phyloP scores from a whole-genome alignment of 2,888 invertebrate species.

The Branchellion lobata region DNA sequence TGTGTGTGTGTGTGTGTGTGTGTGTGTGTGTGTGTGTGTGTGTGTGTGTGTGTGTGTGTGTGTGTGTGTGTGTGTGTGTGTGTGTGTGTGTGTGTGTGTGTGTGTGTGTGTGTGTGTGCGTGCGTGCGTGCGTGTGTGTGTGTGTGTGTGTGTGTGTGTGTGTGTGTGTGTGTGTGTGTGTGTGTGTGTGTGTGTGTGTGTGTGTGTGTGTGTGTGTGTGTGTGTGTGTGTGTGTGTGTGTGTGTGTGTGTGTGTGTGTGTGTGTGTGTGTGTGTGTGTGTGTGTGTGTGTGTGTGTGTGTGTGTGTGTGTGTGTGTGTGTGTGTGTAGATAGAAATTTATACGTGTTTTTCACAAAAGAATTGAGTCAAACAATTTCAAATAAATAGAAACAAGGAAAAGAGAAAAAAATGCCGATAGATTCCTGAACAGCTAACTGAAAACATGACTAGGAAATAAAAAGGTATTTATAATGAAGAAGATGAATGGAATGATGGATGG shows the following conservation, averaged over 20 bases:
- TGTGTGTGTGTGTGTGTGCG: constrained; percentile 20
- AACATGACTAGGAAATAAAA: no score
- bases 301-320: constrained; percentile 23
- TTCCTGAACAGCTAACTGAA: no score
- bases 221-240: constrained; percentile 23
- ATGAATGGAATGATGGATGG: no score
- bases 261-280: constrained; percentile 23
- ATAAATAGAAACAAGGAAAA: no score
- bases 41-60: constrained; percentile 23
- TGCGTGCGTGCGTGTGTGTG: constrained; percentile 13
- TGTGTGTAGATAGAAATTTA: background rate
- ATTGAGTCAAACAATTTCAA: no score
- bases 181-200: constrained; percentile 23
- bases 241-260: constrained; percentile 23
- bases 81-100: constrained; percentile 23
- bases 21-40: constrained; percentile 22
- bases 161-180: constrained; percentile 15
- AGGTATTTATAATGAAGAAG: no score
- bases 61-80: constrained; percentile 23
- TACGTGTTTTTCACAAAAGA: no score
- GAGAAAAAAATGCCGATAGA: no score
- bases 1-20: constrained; percentile 19
- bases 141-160: constrained; percentile 23
- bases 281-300: constrained; percentile 23
- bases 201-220: constrained; percentile 23